Conservation (phyloP, 1,140 invertebrate species). For the Anastrepha ludens region DNA sequence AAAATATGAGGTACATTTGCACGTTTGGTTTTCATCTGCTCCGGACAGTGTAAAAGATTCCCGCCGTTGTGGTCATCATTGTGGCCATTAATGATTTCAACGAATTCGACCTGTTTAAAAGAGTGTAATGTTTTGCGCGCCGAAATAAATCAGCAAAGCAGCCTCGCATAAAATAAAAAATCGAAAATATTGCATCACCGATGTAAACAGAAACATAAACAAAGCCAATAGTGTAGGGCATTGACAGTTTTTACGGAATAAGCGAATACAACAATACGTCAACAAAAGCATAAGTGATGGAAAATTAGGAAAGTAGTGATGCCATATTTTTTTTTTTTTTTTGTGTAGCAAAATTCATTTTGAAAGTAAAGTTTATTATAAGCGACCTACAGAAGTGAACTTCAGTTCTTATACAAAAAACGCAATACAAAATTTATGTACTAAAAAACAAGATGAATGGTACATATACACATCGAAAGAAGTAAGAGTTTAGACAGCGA, state of each 20-base stretch:
- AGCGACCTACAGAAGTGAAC: too few species aligned
- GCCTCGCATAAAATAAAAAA: not conserved
- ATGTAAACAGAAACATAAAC: slow-evolving; percentile 47
- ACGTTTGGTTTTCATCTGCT: not conserved
- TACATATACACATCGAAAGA: too few species aligned
- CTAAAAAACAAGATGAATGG: too few species aligned
- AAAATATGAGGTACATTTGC: not conserved
- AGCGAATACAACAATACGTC: not conserved
- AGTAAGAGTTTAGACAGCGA: too few species aligned
- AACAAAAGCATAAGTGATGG: not conserved
- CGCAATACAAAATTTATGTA: too few species aligned
- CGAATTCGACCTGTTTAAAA: not conserved
- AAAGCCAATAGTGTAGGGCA: not conserved
- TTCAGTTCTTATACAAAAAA: too few species aligned
- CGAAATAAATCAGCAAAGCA: slow-evolving; percentile 23
- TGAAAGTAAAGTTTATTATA: too few species aligned
- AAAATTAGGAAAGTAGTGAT: not conserved
- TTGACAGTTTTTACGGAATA: slow-evolving; percentile 16
- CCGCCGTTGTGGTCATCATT: not conserved
- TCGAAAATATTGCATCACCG: slow-evolving; percentile 26
- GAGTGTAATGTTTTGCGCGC: not conserved
- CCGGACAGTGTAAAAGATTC: not conserved
- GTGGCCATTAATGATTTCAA: slow-evolving; percentile 27
- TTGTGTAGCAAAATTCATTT: too few species aligned
- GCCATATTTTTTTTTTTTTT: not conserved